Conservation (phyloP, 2,797 vertebrate species). For the Carduelis carduelis region DNA sequence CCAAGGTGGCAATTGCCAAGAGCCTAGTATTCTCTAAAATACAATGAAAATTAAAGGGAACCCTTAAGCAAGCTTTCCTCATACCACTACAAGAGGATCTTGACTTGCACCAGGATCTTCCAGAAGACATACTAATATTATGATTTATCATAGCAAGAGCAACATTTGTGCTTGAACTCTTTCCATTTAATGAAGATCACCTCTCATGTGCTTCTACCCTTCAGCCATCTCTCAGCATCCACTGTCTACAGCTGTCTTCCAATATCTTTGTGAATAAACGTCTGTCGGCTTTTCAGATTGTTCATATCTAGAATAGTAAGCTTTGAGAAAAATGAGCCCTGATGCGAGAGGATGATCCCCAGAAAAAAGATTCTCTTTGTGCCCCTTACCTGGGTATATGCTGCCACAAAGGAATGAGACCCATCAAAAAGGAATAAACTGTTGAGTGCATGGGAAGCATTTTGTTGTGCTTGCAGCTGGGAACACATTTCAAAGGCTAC, state of each 20-base stretch:
- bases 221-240: background rate
- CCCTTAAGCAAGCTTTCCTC: background rate
- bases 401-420: conserved; percentile 91
- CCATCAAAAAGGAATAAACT: conserved; percentile 92
- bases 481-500: conserved; percentile 98
- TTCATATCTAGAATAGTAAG: background rate
- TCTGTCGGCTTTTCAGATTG: background rate
- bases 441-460: conserved; percentile 75
- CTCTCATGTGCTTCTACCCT: background rate
- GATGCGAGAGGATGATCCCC: background rate
- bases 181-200: background rate
- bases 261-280: background rate
- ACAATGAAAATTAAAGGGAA: background rate
- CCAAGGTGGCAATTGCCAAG: background rate
- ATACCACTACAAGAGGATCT: background rate
- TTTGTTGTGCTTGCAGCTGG: conserved; percentile 86
- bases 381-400: conserved; percentile 88
- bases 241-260: background rate
- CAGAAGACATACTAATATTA: background rate
- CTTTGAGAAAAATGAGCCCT: background rate
- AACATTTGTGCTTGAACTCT: background rate
- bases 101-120: background rate
- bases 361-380: background rate
- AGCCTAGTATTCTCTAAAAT: background rate
- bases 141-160: background rate